phyloP scores from a whole-genome alignment of 2,888 invertebrate species.

The Subacronicta megacephala region DNA sequence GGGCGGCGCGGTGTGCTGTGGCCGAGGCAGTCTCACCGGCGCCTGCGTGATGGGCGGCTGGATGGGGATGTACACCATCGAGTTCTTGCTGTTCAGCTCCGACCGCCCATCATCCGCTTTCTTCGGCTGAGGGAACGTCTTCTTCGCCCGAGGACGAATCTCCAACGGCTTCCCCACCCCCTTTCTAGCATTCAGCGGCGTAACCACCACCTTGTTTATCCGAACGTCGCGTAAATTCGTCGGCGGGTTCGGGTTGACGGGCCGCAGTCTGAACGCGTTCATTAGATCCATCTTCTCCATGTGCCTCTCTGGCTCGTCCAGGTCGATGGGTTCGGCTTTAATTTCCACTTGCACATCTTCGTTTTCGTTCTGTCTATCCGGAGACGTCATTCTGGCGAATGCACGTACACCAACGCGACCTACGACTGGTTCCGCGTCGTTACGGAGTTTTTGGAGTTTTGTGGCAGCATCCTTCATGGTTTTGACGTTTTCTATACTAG shows the following conservation, averaged over 20 bases:
- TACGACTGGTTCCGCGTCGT: conserved; percentile 66
- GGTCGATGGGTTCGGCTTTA: conserved; percentile 82
- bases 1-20: conserved; percentile 40
- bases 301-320: conserved; percentile 78
- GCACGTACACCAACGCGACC: conserved; percentile 82
- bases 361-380: conserved; percentile 48
- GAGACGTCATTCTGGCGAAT: conserved; percentile 82
- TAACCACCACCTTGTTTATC: conserved; percentile 75
- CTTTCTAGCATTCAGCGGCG: conserved; percentile 61
- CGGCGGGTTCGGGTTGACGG: conserved; percentile 66
- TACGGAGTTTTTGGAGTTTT: conserved; percentile 71
- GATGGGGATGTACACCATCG: conserved; percentile 87
- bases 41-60: conserved; percentile 82
- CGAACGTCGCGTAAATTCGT: conserved; percentile 76
- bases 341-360: conserved; percentile 77
- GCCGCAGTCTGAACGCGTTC: conserved; percentile 78
- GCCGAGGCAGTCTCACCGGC: conserved; percentile 66
- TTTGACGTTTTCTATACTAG: conserved; percentile 68
- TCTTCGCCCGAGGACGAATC: conserved; percentile 73
- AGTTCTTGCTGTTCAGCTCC: conserved; percentile 82
- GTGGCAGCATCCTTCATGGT: conserved; percentile 73
- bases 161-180: conserved; percentile 63
- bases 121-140: conserved; percentile 81
- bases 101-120: conserved; percentile 76
- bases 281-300: conserved; percentile 80